Base-by-base conservation (phyloP, 2,113 vertebrate genomes). In the Mola mola region DNA sequence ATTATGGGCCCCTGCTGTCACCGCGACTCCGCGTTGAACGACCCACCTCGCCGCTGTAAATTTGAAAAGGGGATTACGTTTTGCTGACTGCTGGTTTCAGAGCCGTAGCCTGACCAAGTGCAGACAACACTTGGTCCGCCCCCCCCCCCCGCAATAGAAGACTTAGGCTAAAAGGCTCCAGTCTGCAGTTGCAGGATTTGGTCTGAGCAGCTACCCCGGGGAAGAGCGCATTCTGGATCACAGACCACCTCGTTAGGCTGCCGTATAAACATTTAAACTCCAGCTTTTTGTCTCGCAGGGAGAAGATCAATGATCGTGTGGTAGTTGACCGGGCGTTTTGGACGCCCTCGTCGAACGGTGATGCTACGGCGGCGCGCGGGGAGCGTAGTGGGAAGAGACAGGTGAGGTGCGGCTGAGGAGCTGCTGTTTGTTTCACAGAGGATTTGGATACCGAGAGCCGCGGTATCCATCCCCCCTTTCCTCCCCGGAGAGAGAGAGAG, bases 351-450 rank as follows among this genome's bases (percentile, higher is more conserved):
- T 34, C 60, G 72, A 71, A 75, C 69, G 74, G 84, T 79, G 85
- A 89, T 90, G 86, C 70, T 78, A 72, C 87, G 69, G 78, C 69
- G 78, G 70, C 81, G 75, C 84, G 82, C 84, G 81, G 64, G 75
- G 68, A 37, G 55, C 68, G 62, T 58, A 66, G 76, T 84, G 75
- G 67, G 79, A 78, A 79, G 75, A 89, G 76, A 76, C 89, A 90
- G 89, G 89, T 90, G 89, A 89, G 89, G 83, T 75, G 82, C 86
- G 86, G 89, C 84, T 75, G 74, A 72, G 41, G 74, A 83, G 76
- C 78, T 72, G 70, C 69, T 48, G 41, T 34, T n/a, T 75, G 10
- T 73, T 67, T 50, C 56, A 64, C 15, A 50, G 53, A 68, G 20
- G 62, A 58, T 73, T 53, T 69, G 74, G 69, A 75, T 75, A 80